Percentiles rank a stretch among this genome's conserved stretches.
phyloP scores from a whole-genome alignment of 64 coral and sea anemone species.

The Cladopsammia gracilis region DNA sequence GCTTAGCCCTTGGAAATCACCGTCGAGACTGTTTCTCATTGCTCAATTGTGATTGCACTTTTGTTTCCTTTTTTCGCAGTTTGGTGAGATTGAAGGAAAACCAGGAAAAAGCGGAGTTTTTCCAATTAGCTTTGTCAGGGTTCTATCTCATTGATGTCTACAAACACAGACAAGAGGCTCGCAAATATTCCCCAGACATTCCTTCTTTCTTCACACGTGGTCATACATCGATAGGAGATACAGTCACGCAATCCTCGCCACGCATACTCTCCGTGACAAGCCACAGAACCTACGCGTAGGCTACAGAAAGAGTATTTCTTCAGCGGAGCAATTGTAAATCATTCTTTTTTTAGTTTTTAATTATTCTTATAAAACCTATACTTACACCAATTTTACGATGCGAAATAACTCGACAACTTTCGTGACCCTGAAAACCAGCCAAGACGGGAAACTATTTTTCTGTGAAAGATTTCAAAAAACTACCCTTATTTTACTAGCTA shows the following conservation, averaged over 20 bases:
- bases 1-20: too few species aligned
- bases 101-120: conserved; percentile 85
- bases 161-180: neutral
- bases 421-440: too few species aligned
- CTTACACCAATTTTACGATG: neutral
- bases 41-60: neutral
- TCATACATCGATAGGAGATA: neutral
- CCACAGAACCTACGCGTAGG: neutral
- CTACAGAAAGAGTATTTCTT: neutral
- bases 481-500: neutral
- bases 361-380: neutral
- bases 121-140: conserved; percentile 94
- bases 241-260: neutral
- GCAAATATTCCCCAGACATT: neutral
- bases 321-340: too few species aligned
- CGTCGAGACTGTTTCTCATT: too few species aligned
- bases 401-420: neutral
- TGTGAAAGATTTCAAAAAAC: neutral
- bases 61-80: conserved; percentile 56
- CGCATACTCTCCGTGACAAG: neutral
- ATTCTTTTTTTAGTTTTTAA: neutral
- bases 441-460: neutral
- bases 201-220: neutral
- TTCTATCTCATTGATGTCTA: conserved; percentile 69
- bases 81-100: conserved; percentile 85